Evolutionary conservation across 2,888 invertebrate species (phyloP).

Genomic region (Spilarctia lutea): DNA sequence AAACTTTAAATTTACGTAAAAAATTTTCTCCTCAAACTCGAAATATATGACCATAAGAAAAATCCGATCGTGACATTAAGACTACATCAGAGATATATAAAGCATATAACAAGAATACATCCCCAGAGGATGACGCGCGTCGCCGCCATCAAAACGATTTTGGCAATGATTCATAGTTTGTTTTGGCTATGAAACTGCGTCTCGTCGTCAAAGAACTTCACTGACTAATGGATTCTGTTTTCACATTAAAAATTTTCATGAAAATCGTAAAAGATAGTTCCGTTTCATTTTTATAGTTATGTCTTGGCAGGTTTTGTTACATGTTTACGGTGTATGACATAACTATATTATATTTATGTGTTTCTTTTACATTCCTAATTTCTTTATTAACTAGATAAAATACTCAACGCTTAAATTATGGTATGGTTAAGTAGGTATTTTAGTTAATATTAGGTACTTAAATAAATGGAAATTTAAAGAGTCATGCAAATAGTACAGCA

Average conservation of each 20-base stretch:
- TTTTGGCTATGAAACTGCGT: slow-evolving; percentile 79
- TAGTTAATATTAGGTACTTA: background rate
- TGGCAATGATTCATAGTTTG: slow-evolving; percentile 85
- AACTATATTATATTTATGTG: background rate
- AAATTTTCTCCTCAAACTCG: no score
- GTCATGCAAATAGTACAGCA: no score
- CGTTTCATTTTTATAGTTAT: slow-evolving; percentile 50
- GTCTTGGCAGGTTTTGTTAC: slow-evolving; percentile 13
- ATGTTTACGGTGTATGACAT: slow-evolving; percentile 4
- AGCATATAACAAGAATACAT: slow-evolving; percentile 38
- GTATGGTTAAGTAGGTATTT: background rate
- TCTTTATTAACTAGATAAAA: background rate
- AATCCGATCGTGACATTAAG: background rate
- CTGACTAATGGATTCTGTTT: slow-evolving; percentile 77
- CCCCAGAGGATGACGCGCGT: slow-evolving; percentile 48
- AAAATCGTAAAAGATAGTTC: slow-evolving; percentile 58
- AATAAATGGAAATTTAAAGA: no score
- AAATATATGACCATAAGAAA: background rate
- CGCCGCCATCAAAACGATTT: slow-evolving; percentile 61
- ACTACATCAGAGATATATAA: slow-evolving; percentile 27
- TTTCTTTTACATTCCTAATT: background rate
- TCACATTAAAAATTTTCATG: slow-evolving; percentile 63
- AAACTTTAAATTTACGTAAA: no score
- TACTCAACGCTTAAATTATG: background rate
- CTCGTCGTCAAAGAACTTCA: slow-evolving; percentile 50